phyloP scores from a whole-genome alignment of 2,888 invertebrate species.

The Deilephila elpenor region DNA sequence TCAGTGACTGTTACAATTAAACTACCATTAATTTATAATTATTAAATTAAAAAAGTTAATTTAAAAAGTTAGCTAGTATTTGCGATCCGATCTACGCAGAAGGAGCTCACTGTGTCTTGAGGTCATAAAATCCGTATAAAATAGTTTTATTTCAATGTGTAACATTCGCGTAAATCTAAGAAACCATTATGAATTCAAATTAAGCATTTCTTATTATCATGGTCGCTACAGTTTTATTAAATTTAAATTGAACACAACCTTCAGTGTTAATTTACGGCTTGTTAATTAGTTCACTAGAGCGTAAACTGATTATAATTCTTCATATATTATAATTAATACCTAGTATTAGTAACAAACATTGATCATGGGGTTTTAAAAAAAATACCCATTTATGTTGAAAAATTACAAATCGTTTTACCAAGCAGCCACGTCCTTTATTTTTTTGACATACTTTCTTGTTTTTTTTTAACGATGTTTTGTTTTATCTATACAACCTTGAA shows the following conservation, averaged over 20 bases:
- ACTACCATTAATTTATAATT: too few relatives aligned
- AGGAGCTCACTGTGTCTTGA: too few relatives aligned
- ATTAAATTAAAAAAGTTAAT: too few relatives aligned
- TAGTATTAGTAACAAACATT: neutral
- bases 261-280: slow-evolving; percentile 44
- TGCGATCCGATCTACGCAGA: too few relatives aligned
- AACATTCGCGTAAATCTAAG: too few relatives aligned
- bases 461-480: neutral
- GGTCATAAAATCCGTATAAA: too few relatives aligned
- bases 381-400: neutral
- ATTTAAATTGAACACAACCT: slow-evolving; percentile 32
- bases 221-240: too few relatives aligned
- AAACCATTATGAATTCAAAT: too few relatives aligned
- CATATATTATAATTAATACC: slow-evolving; percentile 30
- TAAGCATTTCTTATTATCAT: too few relatives aligned
- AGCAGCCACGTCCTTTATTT: neutral
- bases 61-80: too few relatives aligned
- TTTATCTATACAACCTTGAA: neutral
- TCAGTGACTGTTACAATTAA: too few relatives aligned
- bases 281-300: slow-evolving; percentile 45
- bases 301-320: slow-evolving; percentile 46
- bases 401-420: neutral
- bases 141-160: too few relatives aligned
- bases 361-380: neutral
- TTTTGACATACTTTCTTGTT: neutral